Evolutionary conservation across 2,797 vertebrate genomes (phyloP).

Genomic region (Orientallactaga sibirica): DNA sequence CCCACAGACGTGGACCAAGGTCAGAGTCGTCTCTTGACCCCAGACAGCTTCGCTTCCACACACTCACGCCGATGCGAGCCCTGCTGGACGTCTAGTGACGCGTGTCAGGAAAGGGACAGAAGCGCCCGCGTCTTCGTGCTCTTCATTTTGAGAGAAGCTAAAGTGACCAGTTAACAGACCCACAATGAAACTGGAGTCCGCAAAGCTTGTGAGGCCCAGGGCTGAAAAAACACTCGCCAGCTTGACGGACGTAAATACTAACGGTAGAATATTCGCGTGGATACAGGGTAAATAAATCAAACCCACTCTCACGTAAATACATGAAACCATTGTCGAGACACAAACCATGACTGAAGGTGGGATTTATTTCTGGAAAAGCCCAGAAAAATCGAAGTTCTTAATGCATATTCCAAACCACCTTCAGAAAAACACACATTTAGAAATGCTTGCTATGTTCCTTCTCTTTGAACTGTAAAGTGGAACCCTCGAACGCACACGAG

Average conservation of each 20-base stretch:
- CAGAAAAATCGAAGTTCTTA: constrained; percentile 63
- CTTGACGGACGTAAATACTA: constrained; percentile 73
- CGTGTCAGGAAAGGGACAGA: constrained; percentile 54
- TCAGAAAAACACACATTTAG: constrained; percentile 29
- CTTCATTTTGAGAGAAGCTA: constrained; percentile 69
- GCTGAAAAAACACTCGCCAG: constrained; percentile 70
- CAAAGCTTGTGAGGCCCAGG: constrained; percentile 45
- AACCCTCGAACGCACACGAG: not conserved
- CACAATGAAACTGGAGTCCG: constrained; percentile 67
- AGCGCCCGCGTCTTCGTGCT: constrained; percentile 51
- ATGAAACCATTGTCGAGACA: constrained; percentile 70
- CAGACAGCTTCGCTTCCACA: constrained; percentile 65
- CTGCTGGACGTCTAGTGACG: constrained; percentile 49
- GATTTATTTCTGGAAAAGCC: constrained; percentile 71
- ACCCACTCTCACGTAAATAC: constrained; percentile 65
- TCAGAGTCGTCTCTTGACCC: constrained; percentile 50
- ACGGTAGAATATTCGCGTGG: constrained; percentile 73
- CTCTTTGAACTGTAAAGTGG: not conserved
- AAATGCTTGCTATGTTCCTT: constrained; percentile 50
- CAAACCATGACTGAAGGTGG: constrained; percentile 63
- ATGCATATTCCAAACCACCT: constrained; percentile 59
- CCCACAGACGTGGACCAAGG: constrained; percentile 48
- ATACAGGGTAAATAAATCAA: constrained; percentile 78
- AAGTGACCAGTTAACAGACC: constrained; percentile 74
- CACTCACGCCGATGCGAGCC: not conserved